Base-by-base conservation (phyloP, 2,113 vertebrate species). In the Ceyx melanurus region DNA sequence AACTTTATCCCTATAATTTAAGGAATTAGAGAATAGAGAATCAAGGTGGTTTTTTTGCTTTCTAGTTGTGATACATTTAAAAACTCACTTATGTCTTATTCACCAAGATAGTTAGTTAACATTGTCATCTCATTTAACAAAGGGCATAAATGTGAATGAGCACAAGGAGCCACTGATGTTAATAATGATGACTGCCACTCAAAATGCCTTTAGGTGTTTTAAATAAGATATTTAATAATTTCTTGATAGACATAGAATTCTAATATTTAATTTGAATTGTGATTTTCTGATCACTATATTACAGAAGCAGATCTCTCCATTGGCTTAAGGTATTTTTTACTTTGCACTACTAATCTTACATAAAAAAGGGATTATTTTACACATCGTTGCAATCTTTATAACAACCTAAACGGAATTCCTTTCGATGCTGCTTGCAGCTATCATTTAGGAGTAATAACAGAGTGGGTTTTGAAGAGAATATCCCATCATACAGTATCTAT, bases 401-500 rank as follows among this genome's bases (percentile, higher is more conserved):
- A 54, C 91, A 95, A 66, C 20, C 29, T 90, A 57, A 90, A 90
- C 0, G 1, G 73, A 92, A 5, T 89, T 91, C 43, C 64, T 95
- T 94, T 95, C 65, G 83, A 53, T 83, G 73, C 26, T 91, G 72
- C 79, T 92, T 92, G 56, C 82, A 94, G 72, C 82, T 91, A 91
- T 89, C 87, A 96, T 94, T 95, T 94, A 83, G 70, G 33, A 91
- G 79, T 96, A 96, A 96, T 94, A 96, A 92, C 60, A 96, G 89
- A 78, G 82, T 83, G 40, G 53, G 45, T 83, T 91, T 95, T 86
- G 88, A 89, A 94, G 72, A 72, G 89, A 96, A 95, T 75, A 91
- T 93, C 76, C 81, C 82, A 94, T 95, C 94, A 86, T 61, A 86
- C 23, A 61, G n/a, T 86, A 88, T 68, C 92, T 89, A 88, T 92